Base-by-base conservation (phyloP, 1,140 invertebrate species). In the Riptortus pedestris region DNA sequence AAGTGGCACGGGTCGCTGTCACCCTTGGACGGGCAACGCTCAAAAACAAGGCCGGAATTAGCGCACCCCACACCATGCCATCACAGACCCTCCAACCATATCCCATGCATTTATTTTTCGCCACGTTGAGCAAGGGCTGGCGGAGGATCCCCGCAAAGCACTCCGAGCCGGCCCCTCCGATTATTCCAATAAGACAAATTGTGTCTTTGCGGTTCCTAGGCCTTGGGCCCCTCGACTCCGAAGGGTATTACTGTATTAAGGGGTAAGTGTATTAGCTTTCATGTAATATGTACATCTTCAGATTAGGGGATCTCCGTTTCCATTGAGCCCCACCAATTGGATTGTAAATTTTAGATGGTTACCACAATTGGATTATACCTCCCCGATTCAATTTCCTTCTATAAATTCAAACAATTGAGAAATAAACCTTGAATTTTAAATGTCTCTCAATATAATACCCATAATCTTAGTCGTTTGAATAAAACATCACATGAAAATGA, bases 131-230 rank as follows among this genome's bases (percentile, higher is more conserved):
- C 51, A 55, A 5, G 31, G 14, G 5, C 14, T 38, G 5, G 5
- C 31, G 5, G 5, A 38, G 14, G 14, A 14, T 14, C 31, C 31
- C 5, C 5, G 31, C 5, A 38, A 14, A 7, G 22, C 24, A 55
- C 18, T 24, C 14, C 51, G 14, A 18, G 2, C 18, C n/a, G 3
- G 20, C n/a, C 51, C 12, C 51, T 14, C 51, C 18, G 51, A 55
- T 55, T 55, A 55, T 55, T 24, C 51, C 51, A 27, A 55, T 55
- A 55, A 55, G 51, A 55, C 51, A 24, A 55, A 55, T 55, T 55
- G 51, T 55, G 18, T 26, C 51, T 55, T 55, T 26, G 51, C 18
- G 24, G 51, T 27, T 2, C 24, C 51, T 7, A 22, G 16, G 45
- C n/a, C n/a, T 47, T n/a, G 16, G n/a, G 11, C n/a, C 4, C n/a